These are phyloP conservation scores for Autographa pulchrina DNA, from an alignment of 2,888 invertebrate genomes.

Conservation along the genomic window DNA sequence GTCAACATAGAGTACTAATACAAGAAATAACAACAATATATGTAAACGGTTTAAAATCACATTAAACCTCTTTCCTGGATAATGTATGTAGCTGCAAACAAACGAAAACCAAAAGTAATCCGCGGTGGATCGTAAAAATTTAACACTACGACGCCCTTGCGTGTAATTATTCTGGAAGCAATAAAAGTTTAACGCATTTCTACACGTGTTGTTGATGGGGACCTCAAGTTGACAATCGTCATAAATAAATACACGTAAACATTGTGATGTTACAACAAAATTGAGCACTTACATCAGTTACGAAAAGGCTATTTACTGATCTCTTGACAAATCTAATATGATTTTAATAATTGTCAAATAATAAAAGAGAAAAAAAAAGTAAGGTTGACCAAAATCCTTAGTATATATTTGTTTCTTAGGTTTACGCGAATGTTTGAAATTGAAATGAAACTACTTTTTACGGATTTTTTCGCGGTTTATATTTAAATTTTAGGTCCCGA, in stretches of 20 bases:
- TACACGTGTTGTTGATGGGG: slow-evolving; percentile 25
- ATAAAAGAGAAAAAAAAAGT: too few relatives aligned
- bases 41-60: slow-evolving; percentile 5
- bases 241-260: slow-evolving; percentile 17
- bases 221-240: slow-evolving; percentile 13
- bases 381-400: too few relatives aligned
- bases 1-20: not conserved
- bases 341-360: too few relatives aligned
- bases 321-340: too few relatives aligned
- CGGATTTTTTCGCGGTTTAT: too few relatives aligned
- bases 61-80: slow-evolving; percentile 21
- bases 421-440: too few relatives aligned
- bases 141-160: slow-evolving; percentile 45
- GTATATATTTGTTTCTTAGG: too few relatives aligned
- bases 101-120: slow-evolving; percentile 48
- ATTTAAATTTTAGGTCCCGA: too few relatives aligned
- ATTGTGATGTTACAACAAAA: not conserved
- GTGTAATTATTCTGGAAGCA: slow-evolving; percentile 45
- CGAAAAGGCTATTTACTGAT: too few relatives aligned
- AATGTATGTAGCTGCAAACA: slow-evolving; percentile 33
- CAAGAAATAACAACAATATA: not conserved
- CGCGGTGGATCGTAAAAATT: slow-evolving; percentile 51
- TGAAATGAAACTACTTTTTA: too few relatives aligned
- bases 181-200: slow-evolving; percentile 46
- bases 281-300: not conserved